These are phyloP conservation scores for Carollia perspicillata DNA, from an alignment of 2,113 vertebrate species.

Conservation along the genomic window DNA sequence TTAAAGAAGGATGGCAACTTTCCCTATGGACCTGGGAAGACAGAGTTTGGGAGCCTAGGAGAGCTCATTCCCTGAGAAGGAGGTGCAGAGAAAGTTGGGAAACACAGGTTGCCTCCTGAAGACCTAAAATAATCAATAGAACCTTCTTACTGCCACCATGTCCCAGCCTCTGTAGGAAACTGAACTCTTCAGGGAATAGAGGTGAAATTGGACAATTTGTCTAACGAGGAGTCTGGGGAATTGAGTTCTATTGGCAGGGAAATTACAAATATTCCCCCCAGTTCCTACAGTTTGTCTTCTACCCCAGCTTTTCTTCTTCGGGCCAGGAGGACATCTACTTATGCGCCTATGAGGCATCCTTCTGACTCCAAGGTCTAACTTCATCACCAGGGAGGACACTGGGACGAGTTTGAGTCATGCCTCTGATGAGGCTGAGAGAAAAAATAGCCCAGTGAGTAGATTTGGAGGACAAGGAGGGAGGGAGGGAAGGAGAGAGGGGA, in stretches of 20 bases:
- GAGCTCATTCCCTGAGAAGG: not conserved
- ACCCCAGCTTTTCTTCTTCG: not conserved
- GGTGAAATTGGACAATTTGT: slow-evolving; percentile 39
- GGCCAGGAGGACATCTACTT: not conserved
- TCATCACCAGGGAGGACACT: not conserved
- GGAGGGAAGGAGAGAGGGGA: not conserved
- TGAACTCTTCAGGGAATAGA: slow-evolving; percentile 20
- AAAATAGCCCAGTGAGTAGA: slow-evolving; percentile 10
- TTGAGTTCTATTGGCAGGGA: not conserved
- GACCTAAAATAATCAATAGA: not conserved
- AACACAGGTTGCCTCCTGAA: not conserved
- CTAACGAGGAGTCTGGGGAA: slow-evolving; percentile 64
- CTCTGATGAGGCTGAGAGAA: not conserved
- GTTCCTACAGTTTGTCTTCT: not conserved
- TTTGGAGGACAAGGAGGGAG: too few species aligned
- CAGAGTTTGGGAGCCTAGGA: not conserved
- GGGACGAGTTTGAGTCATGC: not conserved
- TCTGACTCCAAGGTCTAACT: not conserved
- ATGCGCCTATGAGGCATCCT: not conserved
- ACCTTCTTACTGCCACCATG: not conserved
- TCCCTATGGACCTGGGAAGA: not conserved
- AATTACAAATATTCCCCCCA: slow-evolving; percentile 41
- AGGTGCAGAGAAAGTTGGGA: not conserved
- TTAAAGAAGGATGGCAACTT: not conserved
- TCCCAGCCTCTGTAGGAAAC: not conserved